A percentile compares a stretch with the other conserved stretches of the same genome.
phyloP scores from a whole-genome alignment of 2,113 vertebrate species.

The Sturnus vulgaris region DNA sequence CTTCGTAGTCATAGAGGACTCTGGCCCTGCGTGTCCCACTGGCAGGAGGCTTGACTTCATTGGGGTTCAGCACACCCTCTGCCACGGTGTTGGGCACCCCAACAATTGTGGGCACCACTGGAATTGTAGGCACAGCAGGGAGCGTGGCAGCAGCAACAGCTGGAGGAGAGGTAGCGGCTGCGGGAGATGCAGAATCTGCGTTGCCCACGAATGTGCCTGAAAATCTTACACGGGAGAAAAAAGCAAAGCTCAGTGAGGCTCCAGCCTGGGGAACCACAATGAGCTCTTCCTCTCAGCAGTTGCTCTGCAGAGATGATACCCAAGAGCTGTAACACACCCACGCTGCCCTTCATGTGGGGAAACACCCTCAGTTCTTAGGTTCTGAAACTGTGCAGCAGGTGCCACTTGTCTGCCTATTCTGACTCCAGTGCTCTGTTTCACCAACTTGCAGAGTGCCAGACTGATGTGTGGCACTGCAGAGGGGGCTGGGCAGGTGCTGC shows the following conservation, averaged over 20 bases:
- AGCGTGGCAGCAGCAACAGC: slow-evolving; percentile 30
- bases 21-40: slow-evolving; percentile 91
- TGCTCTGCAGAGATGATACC: neutral
- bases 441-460: neutral
- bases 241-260: neutral
- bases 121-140: slow-evolving; percentile 69
- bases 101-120: slow-evolving; percentile 64
- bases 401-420: neutral
- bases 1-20: slow-evolving; percentile 94
- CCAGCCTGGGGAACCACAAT: neutral
- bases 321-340: rapidly evolving
- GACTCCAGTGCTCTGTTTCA: neutral
- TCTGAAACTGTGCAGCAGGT: neutral
- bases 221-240: slow-evolving; percentile 68
- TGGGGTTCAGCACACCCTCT: slow-evolving; percentile 79
- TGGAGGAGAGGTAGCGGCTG: slow-evolving; percentile 64
- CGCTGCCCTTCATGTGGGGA: neutral
- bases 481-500: neutral
- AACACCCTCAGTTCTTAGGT: neutral
- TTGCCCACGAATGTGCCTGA: slow-evolving; percentile 86
- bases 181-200: slow-evolving; percentile 54
- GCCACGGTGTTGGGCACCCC: slow-evolving; percentile 64
- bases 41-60: slow-evolving; percentile 86
- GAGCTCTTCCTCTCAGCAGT: neutral
- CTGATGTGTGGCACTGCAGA: neutral